Conservation (phyloP, 2,113 vertebrate species). For the Lophotis ruficrista region DNA sequence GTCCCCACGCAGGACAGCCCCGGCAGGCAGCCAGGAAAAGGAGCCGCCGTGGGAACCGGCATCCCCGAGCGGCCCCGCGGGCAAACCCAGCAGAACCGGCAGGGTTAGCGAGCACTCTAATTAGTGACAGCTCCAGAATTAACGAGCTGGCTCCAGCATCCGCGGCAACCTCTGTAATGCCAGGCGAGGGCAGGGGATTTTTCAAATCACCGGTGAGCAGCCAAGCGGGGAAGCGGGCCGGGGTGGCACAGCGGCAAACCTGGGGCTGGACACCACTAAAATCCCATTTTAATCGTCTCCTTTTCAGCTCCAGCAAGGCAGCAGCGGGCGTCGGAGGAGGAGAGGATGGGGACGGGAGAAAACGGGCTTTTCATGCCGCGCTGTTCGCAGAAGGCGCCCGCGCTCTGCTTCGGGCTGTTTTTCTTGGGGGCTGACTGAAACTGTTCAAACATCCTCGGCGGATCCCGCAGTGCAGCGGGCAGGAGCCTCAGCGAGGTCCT, state of each 20-base stretch:
- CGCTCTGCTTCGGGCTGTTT: neutral
- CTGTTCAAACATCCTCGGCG: neutral
- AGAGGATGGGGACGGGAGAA: neutral
- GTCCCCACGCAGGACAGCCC: no score
- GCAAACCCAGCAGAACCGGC: neutral
- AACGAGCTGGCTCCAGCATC: neutral
- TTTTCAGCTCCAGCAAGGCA: neutral
- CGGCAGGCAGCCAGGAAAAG: no score
- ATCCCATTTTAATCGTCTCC: neutral
- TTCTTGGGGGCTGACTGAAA: neutral
- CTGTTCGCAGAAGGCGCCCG: neutral
- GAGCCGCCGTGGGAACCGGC: neutral
- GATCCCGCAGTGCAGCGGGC: neutral
- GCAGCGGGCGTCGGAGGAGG: neutral
- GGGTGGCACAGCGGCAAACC: neutral
- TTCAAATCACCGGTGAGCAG: neutral
- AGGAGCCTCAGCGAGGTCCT: neutral
- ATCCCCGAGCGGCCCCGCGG: neutral
- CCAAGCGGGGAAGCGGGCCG: neutral
- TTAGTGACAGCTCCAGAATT: neutral
- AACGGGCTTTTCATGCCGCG: neutral
- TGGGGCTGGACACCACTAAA: neutral
- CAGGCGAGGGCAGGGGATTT: neutral
- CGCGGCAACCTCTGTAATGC: fast-evolving
- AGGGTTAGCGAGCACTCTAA: neutral